Conservation (phyloP, 2,888 invertebrate species). For the Hyposoter didymator region DNA sequence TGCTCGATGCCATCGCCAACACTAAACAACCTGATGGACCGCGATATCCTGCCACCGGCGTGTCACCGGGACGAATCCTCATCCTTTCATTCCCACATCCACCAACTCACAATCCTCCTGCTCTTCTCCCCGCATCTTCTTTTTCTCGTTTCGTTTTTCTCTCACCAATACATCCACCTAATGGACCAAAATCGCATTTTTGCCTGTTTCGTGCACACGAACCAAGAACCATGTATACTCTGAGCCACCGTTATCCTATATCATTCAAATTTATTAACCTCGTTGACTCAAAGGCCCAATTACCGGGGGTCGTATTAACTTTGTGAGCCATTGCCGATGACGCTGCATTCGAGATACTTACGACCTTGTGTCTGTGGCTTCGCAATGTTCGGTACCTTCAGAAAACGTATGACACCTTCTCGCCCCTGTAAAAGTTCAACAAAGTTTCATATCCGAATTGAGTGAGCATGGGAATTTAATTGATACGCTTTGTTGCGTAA, state of each 20-base stretch:
- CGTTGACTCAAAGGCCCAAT: neutral
- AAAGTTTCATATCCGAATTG: neutral
- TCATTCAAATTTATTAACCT: constrained; percentile 8
- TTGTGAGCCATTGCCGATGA: neutral
- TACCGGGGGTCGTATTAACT: neutral
- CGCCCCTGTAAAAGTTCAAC: neutral
- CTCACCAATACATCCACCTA: constrained; percentile 7
- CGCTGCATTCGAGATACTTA: neutral
- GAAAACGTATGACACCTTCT: neutral
- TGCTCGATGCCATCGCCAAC: constrained; percentile 79
- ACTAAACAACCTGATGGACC: constrained; percentile 82
- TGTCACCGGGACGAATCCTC: constrained; percentile 75
- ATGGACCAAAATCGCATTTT: constrained; percentile 37
- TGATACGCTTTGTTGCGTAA: neutral
- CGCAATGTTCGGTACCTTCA: no score
- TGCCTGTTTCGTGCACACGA: neutral
- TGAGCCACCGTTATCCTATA: neutral
- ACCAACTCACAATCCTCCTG: constrained; percentile 43
- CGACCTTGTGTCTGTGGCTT: neutral
- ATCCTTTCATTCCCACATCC: constrained; percentile 51
- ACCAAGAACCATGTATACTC: neutral
- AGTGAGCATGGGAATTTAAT: neutral
- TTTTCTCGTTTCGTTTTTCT: constrained; percentile 7
- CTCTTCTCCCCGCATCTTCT: neutral
- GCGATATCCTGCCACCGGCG: constrained; percentile 80